Evolutionary conservation across 2,888 invertebrate species (phyloP).

Genomic region (Tetragonula carbonaria): DNA sequence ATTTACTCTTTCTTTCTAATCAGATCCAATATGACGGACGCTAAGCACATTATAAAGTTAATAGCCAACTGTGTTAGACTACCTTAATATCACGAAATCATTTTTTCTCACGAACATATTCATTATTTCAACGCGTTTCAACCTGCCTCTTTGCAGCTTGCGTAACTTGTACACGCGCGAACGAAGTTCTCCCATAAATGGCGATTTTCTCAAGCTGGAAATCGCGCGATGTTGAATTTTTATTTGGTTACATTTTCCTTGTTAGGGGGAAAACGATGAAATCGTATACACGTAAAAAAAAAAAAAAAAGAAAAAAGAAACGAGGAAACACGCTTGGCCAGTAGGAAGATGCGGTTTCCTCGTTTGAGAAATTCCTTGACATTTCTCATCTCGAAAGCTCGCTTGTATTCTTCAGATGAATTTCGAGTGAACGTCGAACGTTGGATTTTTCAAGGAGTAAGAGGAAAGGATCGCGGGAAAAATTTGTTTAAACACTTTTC

Average conservation of each 20-base stretch:
- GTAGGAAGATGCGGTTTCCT: background rate
- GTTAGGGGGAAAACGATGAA: slow-evolving; percentile 11
- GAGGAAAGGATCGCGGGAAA: background rate
- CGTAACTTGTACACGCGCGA: background rate
- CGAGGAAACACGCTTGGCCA: background rate
- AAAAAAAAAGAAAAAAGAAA: background rate
- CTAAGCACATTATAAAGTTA: background rate
- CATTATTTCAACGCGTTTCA: too few relatives aligned
- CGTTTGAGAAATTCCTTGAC: background rate
- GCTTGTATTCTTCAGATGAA: background rate
- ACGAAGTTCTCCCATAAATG: background rate
- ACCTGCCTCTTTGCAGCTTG: too few relatives aligned
- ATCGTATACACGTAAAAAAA: background rate
- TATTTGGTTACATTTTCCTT: background rate
- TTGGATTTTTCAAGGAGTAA: background rate
- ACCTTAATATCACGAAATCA: background rate
- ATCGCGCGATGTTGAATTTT: background rate
- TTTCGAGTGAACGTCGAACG: background rate
- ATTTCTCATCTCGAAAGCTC: background rate
- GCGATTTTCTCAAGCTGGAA: background rate
- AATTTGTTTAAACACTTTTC: background rate
- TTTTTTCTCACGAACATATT: background rate
- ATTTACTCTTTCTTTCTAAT: background rate
- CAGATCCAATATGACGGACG: background rate
- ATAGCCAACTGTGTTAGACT: background rate